These are phyloP conservation scores for Oxytorus armatus DNA, from an alignment of 2,888 invertebrate genomes.

Conservation along the genomic window DNA sequence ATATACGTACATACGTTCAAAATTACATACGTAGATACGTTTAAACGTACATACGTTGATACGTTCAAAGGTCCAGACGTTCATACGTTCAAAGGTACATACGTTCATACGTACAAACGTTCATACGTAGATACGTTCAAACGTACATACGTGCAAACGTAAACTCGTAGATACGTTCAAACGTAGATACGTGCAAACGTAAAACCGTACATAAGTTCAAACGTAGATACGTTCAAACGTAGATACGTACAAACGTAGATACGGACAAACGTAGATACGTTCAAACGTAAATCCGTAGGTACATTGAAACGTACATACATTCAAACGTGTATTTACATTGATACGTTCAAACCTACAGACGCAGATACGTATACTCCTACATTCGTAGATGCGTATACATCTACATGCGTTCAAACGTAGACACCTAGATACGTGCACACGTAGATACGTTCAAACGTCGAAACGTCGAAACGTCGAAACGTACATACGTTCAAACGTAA, in stretches of 20 bases:
- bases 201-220: too few species aligned
- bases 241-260: too few species aligned
- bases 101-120: too few species aligned
- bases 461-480: neutral
- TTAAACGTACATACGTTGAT: too few species aligned
- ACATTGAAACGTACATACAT: neutral
- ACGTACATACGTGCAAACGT: neutral
- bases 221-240: too few species aligned
- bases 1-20: slow-evolving; percentile 18
- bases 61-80: too few species aligned
- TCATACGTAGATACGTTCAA: too few species aligned
- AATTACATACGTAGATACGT: neutral
- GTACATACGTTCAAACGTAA: neutral
- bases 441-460: slow-evolving; percentile 19
- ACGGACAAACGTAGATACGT: too few species aligned
- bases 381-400: too few species aligned
- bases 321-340: neutral
- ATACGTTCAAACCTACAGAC: too few species aligned
- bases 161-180: slow-evolving; percentile 25
- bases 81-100: too few species aligned
- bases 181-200: neutral
- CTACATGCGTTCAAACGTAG: neutral
- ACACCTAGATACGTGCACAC: slow-evolving; percentile 11
- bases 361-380: too few species aligned
- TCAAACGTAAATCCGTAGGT: slow-evolving; percentile 16